Percentiles rank a stretch among this genome's conserved stretches.
phyloP scores from a whole-genome alignment of 2,113 vertebrate genomes.

The Mobula birostris region DNA sequence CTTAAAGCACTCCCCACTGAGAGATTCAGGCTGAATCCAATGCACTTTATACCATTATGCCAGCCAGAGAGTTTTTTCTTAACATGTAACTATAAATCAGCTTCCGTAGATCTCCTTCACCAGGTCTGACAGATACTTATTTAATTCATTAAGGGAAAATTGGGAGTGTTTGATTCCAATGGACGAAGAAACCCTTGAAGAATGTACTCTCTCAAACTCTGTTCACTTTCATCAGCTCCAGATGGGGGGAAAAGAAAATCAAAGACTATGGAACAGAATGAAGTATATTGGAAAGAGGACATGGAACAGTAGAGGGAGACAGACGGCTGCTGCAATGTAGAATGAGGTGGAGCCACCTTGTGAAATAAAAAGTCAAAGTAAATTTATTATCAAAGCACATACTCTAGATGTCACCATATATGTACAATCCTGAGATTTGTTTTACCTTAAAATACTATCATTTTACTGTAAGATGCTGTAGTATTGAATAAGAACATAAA shows the following conservation, averaged over 20 bases:
- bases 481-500: too few species aligned
- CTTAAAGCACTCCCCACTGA: neutral
- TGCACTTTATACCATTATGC: neutral
- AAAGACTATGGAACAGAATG: neutral
- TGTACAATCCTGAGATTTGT: too few species aligned
- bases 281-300: neutral
- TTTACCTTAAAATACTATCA: too few species aligned
- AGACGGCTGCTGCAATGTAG: too few species aligned
- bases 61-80: neutral
- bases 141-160: neutral
- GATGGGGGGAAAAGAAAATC: neutral
- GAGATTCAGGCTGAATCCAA: neutral
- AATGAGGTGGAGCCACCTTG: neutral
- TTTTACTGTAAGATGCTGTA: too few species aligned
- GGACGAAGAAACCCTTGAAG: neutral
- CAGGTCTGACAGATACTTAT: neutral
- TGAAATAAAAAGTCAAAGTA: too few species aligned
- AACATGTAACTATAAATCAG: neutral
- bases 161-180: neutral
- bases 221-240: neutral
- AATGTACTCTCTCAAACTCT: neutral
- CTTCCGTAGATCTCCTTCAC: neutral
- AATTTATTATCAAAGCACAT: too few species aligned
- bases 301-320: too few species aligned
- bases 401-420: too few species aligned